phyloP scores from a whole-genome alignment of 2,797 vertebrate species.

The Lacerta agilis region DNA sequence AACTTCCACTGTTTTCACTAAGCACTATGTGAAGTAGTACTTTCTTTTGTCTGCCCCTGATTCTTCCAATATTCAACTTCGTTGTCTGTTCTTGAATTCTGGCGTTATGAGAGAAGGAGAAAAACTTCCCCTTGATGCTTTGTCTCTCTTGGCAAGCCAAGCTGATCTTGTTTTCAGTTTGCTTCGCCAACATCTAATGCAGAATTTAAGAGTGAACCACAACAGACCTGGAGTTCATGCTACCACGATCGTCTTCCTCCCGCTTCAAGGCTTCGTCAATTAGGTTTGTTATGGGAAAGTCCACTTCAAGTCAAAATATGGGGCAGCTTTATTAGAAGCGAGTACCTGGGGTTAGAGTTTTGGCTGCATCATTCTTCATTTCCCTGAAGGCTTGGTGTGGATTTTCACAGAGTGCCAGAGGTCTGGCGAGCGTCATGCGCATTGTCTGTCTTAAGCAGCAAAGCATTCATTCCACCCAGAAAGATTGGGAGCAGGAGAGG shows the following conservation, averaged over 20 bases:
- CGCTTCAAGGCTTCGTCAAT: not conserved
- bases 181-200: not conserved
- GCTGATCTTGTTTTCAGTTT: not conserved
- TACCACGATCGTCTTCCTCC: not conserved
- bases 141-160: not conserved
- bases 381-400: not conserved
- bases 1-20: no score
- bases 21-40: no score
- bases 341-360: not conserved
- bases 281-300: constrained; percentile 11
- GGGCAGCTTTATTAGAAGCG: not conserved
- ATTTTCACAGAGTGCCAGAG: not conserved
- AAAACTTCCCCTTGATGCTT: not conserved
- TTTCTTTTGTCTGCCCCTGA: no score
- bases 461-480: not conserved
- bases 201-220: not conserved
- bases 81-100: no score
- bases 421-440: not conserved
- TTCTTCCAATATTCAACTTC: no score
- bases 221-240: not conserved
- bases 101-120: no score
- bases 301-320: constrained; percentile 10
- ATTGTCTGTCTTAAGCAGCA: not conserved
- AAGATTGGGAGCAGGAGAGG: not conserved
- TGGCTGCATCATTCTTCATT: constrained; percentile 6